Evolutionary conservation across 2,797 vertebrate genomes (phyloP).

Genomic region (Zenarchopterus dispar): DNA sequence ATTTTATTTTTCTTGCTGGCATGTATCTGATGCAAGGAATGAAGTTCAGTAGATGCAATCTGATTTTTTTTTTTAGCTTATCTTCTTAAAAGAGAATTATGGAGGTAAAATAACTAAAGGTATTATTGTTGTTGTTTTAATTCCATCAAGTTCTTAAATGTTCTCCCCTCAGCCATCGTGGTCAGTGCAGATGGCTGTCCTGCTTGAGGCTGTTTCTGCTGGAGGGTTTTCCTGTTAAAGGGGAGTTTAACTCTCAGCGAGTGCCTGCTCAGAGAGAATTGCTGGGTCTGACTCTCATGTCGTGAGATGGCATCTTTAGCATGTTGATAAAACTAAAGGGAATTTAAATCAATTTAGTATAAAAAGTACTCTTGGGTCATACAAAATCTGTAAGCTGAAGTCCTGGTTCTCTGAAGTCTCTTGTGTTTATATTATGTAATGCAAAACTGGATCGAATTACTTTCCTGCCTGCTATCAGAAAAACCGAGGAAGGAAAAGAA

Average conservation of each 20-base stretch:
- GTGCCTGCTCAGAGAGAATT: not conserved
- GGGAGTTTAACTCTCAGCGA: not conserved
- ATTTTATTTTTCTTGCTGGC: not conserved
- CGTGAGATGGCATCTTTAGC: not conserved
- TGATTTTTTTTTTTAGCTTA: too few relatives aligned
- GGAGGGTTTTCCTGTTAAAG: not conserved
- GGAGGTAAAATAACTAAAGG: too few relatives aligned
- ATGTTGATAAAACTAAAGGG: not conserved
- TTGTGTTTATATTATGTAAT: constrained; percentile 7
- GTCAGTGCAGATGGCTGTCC: not conserved
- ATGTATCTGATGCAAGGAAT: too few relatives aligned
- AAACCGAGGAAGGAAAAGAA: not conserved
- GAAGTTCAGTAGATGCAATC: too few relatives aligned
- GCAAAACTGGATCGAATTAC: not conserved
- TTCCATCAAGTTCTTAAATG: too few relatives aligned
- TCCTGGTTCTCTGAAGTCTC: not conserved
- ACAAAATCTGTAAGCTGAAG: not conserved
- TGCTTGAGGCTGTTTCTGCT: not conserved
- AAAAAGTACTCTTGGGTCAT: constrained; percentile 7
- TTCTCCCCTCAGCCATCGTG: not conserved
- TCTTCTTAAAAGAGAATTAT: too few relatives aligned
- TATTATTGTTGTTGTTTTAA: too few relatives aligned
- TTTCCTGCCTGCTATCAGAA: too few relatives aligned
- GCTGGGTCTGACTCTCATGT: not conserved
- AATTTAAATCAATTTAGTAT: not conserved